phyloP scores from a whole-genome alignment of 2,113 vertebrate species.

The Clupea harengus region DNA sequence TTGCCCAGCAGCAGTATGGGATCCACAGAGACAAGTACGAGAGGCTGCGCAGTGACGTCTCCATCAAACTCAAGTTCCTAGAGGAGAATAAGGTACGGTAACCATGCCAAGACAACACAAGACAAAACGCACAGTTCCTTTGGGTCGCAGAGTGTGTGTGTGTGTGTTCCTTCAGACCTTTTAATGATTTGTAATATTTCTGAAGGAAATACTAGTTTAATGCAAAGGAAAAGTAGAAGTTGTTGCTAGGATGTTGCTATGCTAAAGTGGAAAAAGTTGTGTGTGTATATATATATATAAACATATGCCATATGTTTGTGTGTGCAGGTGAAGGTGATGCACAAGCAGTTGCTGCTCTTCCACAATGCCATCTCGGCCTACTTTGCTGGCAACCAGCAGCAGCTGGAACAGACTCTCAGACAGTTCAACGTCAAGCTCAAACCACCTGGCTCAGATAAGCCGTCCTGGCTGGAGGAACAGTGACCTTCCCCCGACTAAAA shows the following conservation, averaged over 20 bases:
- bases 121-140: too few relatives aligned
- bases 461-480: conserved; percentile 97
- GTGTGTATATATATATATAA: too few relatives aligned
- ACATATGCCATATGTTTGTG: neutral
- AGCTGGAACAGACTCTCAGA: conserved; percentile 92
- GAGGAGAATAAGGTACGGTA: conserved; percentile 91
- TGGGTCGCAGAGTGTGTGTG: too few relatives aligned
- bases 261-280: too few relatives aligned
- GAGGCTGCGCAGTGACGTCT: conserved; percentile 88
- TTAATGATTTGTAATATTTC: too few relatives aligned
- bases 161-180: too few relatives aligned
- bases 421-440: conserved; percentile 94
- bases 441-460: conserved; percentile 86
- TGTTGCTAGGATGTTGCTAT: too few relatives aligned
- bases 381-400: conserved; percentile 97
- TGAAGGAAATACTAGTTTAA: too few relatives aligned
- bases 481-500: conserved; percentile 57
- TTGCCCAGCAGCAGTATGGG: conserved; percentile 88
- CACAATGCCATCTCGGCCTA: conserved; percentile 96
- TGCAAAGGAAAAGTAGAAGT: too few relatives aligned
- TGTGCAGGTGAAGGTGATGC: conserved; percentile 95
- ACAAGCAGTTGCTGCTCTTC: conserved; percentile 97
- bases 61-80: conserved; percentile 94
- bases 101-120: neutral
- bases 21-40: conserved; percentile 92